A percentile compares a stretch with the other conserved stretches of the same genome.
These are phyloP conservation scores for Nebria ingens DNA, from an alignment of 1,140 invertebrate genomes.

Conservation along the genomic window DNA sequence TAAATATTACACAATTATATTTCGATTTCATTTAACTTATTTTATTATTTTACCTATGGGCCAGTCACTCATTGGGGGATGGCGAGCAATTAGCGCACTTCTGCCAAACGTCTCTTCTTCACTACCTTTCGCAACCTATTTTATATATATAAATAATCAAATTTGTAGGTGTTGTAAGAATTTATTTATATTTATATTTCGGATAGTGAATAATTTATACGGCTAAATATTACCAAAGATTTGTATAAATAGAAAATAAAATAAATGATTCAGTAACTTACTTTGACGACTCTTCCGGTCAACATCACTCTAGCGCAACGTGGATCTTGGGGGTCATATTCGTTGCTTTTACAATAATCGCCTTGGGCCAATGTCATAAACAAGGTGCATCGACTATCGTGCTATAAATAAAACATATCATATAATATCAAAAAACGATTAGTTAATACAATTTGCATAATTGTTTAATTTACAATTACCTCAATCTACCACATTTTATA, in stretches of 20 bases:
- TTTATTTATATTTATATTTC: too few species aligned
- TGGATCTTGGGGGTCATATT: constrained; percentile 69
- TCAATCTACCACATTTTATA: too few species aligned
- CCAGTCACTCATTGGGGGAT: constrained; percentile 57
- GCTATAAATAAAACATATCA: constrained; percentile 36
- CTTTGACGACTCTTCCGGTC: constrained; percentile 55
- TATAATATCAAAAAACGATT: too few species aligned
- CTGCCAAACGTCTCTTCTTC: constrained; percentile 49
- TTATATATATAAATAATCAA: not conserved
- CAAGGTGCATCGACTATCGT: constrained; percentile 52
- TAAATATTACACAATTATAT: not conserved
- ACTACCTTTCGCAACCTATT: constrained; percentile 44
- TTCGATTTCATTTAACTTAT: not conserved
- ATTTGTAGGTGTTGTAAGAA: constrained; percentile 11
- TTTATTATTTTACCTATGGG: constrained; percentile 36
- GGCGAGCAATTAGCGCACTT: constrained; percentile 52
- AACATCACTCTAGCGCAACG: constrained; percentile 64
- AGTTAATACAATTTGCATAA: too few species aligned
- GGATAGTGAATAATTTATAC: not conserved
- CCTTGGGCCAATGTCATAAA: constrained; percentile 58
- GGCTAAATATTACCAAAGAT: not conserved
- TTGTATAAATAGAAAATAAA: too few species aligned
- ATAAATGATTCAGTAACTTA: constrained; percentile 29
- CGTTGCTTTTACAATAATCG: constrained; percentile 48
- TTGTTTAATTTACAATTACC: too few species aligned